These are phyloP conservation scores for Epinephelus cyanopodus DNA, from an alignment of 2,113 vertebrate genomes.

Conservation along the genomic window DNA sequence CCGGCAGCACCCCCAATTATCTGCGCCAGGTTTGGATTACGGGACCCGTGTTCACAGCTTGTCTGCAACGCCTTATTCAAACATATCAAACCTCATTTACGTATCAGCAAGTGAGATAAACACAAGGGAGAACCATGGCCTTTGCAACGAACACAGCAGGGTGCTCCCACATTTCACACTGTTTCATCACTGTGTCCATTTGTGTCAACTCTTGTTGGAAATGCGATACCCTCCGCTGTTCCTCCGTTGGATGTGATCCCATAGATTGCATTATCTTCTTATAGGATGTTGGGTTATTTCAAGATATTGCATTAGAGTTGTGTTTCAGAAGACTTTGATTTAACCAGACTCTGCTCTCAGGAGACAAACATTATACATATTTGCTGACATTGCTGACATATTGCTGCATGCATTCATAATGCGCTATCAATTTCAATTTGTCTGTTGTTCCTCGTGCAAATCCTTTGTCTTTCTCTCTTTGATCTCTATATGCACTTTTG, in stretches of 20 bases:
- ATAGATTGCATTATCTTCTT: constrained; percentile 33
- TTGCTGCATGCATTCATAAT: neutral
- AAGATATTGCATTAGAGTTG: constrained; percentile 52
- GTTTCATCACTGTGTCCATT: constrained; percentile 74
- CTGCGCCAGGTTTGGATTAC: constrained; percentile 44
- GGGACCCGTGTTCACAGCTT: constrained; percentile 29
- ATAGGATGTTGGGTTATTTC: constrained; percentile 45
- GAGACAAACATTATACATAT: neutral
- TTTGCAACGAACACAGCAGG: constrained; percentile 36
- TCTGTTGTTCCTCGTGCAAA: neutral
- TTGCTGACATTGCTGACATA: neutral
- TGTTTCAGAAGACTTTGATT: constrained; percentile 14
- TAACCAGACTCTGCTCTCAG: neutral
- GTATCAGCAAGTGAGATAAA: constrained; percentile 28
- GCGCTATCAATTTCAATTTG: neutral
- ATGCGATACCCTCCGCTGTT: constrained; percentile 38
- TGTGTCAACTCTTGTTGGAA: constrained; percentile 43
- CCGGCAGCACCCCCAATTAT: neutral
- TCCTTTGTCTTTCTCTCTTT: no score
- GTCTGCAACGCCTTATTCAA: constrained; percentile 50
- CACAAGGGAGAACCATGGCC: constrained; percentile 30
- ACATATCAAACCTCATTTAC: constrained; percentile 62
- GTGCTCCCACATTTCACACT: constrained; percentile 55
- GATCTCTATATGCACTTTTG: no score
- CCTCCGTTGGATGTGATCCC: constrained; percentile 23